Evolutionary conservation across 2,113 vertebrate genomes (phyloP).

Genomic region (Ceyx cyanopectus): DNA sequence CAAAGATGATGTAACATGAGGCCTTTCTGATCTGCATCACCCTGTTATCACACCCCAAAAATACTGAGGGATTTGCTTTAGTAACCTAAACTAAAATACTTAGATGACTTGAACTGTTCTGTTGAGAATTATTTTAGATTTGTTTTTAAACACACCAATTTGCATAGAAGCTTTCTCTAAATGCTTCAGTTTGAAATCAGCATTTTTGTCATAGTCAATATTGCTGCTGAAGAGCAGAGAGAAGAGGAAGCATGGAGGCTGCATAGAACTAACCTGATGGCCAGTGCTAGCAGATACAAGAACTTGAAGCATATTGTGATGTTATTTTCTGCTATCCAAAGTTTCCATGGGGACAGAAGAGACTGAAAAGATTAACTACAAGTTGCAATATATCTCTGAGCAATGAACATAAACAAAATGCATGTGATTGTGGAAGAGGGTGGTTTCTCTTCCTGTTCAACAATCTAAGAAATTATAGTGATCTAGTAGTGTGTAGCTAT

Average conservation of each 20-base stretch:
- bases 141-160: background rate
- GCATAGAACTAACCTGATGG: background rate
- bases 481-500: background rate
- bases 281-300: background rate
- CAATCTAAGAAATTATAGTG: background rate
- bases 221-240: background rate
- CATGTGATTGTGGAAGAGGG: background rate
- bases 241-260: background rate
- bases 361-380: background rate
- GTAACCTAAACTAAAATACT: background rate
- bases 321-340: background rate
- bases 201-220: background rate
- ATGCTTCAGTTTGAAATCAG: background rate
- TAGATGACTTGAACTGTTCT: background rate
- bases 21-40: slow-evolving; percentile 9
- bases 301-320: background rate
- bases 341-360: background rate
- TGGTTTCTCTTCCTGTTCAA: background rate
- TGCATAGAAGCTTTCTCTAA: background rate
- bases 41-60: background rate
- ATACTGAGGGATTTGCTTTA: background rate
- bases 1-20: slow-evolving; percentile 28
- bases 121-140: background rate
- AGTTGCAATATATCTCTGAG: background rate
- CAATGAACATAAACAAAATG: background rate